Conservation (phyloP, 2,888 invertebrate species). For the Acleris sparsana region DNA sequence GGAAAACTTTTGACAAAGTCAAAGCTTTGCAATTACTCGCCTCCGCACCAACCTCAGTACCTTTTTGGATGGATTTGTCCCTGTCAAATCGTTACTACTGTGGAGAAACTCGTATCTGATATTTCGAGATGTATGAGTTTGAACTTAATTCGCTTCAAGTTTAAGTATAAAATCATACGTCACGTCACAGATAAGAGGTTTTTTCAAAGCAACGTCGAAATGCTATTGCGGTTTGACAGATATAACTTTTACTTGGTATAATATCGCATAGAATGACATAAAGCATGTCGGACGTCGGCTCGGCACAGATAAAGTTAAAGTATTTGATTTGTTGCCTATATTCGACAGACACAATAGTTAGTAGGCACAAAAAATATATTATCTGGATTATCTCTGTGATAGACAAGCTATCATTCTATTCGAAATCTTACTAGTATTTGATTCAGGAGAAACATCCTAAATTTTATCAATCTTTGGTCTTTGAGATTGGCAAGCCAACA, state of each 20-base stretch:
- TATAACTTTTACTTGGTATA: neutral
- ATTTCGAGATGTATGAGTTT: too few species aligned
- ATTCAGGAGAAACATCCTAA: neutral
- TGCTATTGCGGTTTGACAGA: neutral
- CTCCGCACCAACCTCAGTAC: conserved; percentile 1
- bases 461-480: conserved; percentile 8
- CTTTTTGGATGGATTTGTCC: neutral
- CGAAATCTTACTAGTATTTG: neutral
- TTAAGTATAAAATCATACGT: too few species aligned
- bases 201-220: neutral
- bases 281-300: neutral
- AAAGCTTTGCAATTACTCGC: neutral
- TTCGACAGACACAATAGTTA: too few species aligned
- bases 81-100: neutral
- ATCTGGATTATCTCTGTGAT: too few species aligned
- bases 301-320: too few species aligned
- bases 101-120: too few species aligned
- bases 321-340: too few species aligned
- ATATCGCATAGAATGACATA: neutral
- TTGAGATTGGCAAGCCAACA: conserved; percentile 16
- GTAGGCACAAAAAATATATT: too few species aligned
- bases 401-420: neutral
- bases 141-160: too few species aligned
- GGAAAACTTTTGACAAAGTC: too few species aligned
- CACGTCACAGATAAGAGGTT: too few species aligned